A percentile compares a stretch with the other conserved stretches of the same genome.
These are phyloP conservation scores for Rattus rattus DNA, from an alignment of 2,113 vertebrate species.

Conservation along the genomic window DNA sequence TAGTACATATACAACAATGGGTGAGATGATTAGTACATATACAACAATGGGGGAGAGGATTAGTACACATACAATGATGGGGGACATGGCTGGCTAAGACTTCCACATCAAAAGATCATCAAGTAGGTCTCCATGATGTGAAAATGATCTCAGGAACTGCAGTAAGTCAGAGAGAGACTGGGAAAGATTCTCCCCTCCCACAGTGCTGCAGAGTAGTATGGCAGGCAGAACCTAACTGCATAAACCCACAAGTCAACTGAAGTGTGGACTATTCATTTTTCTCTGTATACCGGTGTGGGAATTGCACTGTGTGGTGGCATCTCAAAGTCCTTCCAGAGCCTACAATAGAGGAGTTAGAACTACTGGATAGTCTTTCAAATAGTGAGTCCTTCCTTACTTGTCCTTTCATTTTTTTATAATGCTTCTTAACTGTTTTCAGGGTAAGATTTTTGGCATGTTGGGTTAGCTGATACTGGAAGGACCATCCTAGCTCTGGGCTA, in stretches of 20 bases:
- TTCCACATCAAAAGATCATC: background rate
- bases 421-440: background rate
- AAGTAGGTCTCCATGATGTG: background rate
- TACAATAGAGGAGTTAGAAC: background rate
- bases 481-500: background rate
- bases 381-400: background rate
- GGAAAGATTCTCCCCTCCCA: background rate
- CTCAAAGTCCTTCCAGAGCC: background rate
- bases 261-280: accelerated
- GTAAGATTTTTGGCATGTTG: background rate
- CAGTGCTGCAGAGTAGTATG: background rate
- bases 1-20: background rate
- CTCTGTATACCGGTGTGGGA: background rate
- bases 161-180: background rate
- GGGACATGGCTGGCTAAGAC: background rate
- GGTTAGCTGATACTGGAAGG: background rate
- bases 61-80: background rate
- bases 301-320: background rate
- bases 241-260: background rate
- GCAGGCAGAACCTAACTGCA: background rate
- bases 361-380: background rate
- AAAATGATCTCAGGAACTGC: background rate
- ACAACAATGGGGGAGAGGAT: background rate
- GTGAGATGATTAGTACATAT: too few species aligned
- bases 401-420: background rate